Evolutionary conservation across 1,140 invertebrate genomes (phyloP).

Genomic region (Zaprionus gabonicus): DNA sequence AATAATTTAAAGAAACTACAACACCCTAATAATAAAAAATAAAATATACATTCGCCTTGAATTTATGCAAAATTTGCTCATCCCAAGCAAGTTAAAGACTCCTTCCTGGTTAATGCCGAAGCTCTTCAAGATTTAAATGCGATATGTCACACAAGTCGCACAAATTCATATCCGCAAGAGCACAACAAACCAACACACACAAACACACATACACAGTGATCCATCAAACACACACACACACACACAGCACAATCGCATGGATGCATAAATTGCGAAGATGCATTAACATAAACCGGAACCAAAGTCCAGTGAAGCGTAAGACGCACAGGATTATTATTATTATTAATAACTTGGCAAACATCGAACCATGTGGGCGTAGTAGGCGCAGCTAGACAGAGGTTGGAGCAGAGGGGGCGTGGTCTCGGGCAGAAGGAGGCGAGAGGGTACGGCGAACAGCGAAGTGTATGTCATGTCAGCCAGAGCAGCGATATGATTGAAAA

Average conservation of each 20-base stretch:
- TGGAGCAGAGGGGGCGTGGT: not conserved
- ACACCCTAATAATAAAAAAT: too few species aligned
- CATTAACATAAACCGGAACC: constrained; percentile 76
- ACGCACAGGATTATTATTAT: constrained; percentile 59
- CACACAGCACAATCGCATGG: constrained; percentile 21
- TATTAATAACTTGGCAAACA: constrained; percentile 46
- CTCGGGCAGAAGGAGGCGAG: not conserved
- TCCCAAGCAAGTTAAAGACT: not conserved
- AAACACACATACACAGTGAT: constrained; percentile 5
- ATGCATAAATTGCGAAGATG: constrained; percentile 60
- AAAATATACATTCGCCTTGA: too few species aligned
- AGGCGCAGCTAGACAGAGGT: constrained; percentile 8
- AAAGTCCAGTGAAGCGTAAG: constrained; percentile 62
- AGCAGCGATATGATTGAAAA: constrained; percentile 41
- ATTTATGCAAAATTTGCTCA: not conserved
- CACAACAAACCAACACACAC: constrained; percentile 4
- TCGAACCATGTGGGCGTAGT: constrained; percentile 28
- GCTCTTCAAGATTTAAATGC: constrained; percentile 1
- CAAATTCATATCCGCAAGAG: not conserved
- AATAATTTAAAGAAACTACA: too few species aligned
- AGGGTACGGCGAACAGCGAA: not conserved
- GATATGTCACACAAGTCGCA: not conserved
- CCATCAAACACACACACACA: constrained; percentile 8
- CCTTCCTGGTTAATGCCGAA: not conserved
- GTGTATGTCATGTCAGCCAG: constrained; percentile 13